These are phyloP conservation scores for Drosophila subobscura DNA, from an alignment of 1,140 invertebrate species.

Conservation along the genomic window DNA sequence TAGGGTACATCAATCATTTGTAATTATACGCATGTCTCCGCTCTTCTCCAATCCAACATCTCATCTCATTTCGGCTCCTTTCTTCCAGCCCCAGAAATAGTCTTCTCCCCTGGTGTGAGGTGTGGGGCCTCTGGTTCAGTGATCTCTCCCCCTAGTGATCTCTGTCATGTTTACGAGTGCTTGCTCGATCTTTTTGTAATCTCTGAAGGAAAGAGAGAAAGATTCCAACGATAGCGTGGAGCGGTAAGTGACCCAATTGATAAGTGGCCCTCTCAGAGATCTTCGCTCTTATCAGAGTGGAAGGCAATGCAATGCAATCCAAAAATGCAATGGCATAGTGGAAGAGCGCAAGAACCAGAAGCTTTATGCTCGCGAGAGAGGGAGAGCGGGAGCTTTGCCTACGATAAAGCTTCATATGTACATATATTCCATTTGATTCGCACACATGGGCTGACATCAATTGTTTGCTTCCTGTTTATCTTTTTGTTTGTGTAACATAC, in stretches of 20 bases:
- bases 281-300: background rate
- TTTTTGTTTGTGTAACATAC: constrained; percentile 18
- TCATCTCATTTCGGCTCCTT: constrained; percentile 36
- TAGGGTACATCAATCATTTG: constrained; percentile 73
- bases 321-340: background rate
- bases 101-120: constrained; percentile 38
- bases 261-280: constrained; percentile 17
- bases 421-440: constrained; percentile 44
- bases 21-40: constrained; percentile 58
- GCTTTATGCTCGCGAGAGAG: too few species aligned
- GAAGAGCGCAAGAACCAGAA: too few species aligned
- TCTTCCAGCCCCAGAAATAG: constrained; percentile 56
- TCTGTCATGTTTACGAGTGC: constrained; percentile 55
- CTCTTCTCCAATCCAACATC: constrained; percentile 34
- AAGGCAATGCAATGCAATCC: background rate
- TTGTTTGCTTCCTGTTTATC: constrained; percentile 48
- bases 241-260: constrained; percentile 34
- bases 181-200: constrained; percentile 22
- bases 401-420: constrained; percentile 11
- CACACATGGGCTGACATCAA: constrained; percentile 24
- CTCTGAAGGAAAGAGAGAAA: constrained; percentile 18
- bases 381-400: constrained; percentile 4
- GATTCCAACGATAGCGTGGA: constrained; percentile 9
- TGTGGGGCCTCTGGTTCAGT: constrained; percentile 50
- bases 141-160: constrained; percentile 59